Percentiles rank a stretch among this genome's conserved stretches.
Conservation (phyloP, 2,113 vertebrate species). For the Trogon surrucura region DNA sequence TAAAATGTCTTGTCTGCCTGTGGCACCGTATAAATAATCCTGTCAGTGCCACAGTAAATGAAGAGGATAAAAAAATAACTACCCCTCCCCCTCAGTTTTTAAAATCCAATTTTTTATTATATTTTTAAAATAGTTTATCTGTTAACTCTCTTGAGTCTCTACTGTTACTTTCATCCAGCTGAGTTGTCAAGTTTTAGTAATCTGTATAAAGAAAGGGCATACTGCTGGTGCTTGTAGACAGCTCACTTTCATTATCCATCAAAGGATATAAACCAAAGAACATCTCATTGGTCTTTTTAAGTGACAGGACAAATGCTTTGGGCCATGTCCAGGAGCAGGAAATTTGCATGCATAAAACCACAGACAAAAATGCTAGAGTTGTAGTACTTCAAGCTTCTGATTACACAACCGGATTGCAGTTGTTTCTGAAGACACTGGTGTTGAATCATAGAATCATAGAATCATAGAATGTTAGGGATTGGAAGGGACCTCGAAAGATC, state of each 20-base stretch:
- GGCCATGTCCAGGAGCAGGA: neutral
- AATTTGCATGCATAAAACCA: neutral
- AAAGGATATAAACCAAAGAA: neutral
- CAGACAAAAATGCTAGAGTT: neutral
- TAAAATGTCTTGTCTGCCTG: neutral
- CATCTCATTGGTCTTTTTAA: neutral
- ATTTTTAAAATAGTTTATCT: neutral
- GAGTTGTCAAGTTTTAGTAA: neutral
- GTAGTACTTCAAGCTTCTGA: neutral
- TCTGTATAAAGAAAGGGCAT: neutral
- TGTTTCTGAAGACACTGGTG: neutral
- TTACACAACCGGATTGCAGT: neutral
- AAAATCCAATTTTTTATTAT: neutral
- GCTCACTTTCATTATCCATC: neutral
- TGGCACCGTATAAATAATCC: neutral
- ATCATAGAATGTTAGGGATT: no score
- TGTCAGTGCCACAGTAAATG: neutral
- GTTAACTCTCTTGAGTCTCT: neutral
- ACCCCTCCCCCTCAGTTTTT: accelerated
- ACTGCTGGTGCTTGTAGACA: neutral
- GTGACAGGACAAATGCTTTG: neutral
- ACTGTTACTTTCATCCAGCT: neutral
- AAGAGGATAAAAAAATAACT: neutral
- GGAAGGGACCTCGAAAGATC: no score
- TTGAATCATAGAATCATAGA: no score